These are phyloP conservation scores for Zootermopsis nevadensis DNA, from an alignment of 2,888 invertebrate genomes.

Conservation along the genomic window DNA sequence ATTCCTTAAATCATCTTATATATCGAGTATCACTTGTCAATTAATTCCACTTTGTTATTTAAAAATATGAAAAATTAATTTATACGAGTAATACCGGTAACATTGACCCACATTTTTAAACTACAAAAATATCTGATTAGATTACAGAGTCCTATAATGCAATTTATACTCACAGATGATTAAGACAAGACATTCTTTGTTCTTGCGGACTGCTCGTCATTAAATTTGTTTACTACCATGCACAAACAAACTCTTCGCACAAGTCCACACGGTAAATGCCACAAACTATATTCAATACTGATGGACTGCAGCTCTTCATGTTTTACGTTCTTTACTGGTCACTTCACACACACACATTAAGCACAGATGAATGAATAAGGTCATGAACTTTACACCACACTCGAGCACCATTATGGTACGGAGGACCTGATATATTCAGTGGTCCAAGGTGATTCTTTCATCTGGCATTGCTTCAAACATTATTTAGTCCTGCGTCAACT, in stretches of 20 bases:
- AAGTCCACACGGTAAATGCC: background rate
- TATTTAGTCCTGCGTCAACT: background rate
- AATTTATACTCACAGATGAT: constrained; percentile 21
- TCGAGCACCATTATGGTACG: background rate
- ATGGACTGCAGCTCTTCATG: background rate
- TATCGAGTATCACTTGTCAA: background rate
- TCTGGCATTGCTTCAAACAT: constrained; percentile 1
- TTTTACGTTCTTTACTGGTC: background rate
- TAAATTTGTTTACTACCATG: background rate
- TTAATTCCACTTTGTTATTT: constrained; percentile 12
- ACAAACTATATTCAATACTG: constrained; percentile 10
- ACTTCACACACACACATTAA: background rate
- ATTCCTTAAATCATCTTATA: background rate
- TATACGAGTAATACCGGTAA: constrained; percentile 38
- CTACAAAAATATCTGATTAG: constrained; percentile 39
- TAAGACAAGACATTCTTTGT: constrained; percentile 29
- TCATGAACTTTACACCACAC: background rate
- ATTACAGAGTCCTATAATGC: constrained; percentile 23
- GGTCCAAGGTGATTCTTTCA: background rate
- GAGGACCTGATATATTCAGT: background rate
- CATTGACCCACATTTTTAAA: constrained; percentile 40
- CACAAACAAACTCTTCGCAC: background rate
- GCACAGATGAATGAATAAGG: background rate
- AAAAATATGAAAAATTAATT: constrained; percentile 36
- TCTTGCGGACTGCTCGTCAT: constrained; percentile 17